phyloP scores from a whole-genome alignment of 2,797 vertebrate species.

The Sorex maritimensis region DNA sequence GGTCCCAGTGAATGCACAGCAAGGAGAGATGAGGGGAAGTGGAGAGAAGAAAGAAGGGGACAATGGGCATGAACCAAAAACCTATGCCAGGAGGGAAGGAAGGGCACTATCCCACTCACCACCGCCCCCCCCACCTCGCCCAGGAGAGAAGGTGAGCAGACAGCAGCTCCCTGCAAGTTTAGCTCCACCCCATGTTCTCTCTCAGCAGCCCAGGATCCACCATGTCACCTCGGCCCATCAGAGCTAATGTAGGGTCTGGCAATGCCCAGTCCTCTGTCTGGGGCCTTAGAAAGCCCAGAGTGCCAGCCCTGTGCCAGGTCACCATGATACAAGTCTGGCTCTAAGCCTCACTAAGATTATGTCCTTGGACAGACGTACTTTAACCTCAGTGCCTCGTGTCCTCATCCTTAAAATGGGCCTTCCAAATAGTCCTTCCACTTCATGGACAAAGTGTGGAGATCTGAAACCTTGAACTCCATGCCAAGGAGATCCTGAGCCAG shows the following conservation, averaged over 20 bases:
- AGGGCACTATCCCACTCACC: too few species aligned
- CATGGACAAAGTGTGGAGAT: background rate
- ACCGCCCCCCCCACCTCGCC: too few species aligned
- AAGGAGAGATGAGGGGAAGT: background rate
- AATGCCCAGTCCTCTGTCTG: background rate
- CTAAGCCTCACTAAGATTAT: background rate
- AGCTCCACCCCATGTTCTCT: background rate
- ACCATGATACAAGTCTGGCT: background rate
- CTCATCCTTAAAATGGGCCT: background rate
- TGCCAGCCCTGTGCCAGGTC: background rate
- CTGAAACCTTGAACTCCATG: background rate
- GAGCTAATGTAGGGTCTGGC: background rate
- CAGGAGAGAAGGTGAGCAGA: background rate
- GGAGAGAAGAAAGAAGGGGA: background rate
- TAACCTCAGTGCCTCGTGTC: background rate
- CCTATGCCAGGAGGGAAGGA: background rate
- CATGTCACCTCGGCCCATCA: accelerated
- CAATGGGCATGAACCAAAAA: accelerated
- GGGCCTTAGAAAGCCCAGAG: background rate
- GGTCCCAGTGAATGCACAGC: constrained; percentile 48
- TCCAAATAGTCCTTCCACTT: background rate
- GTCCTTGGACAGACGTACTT: background rate
- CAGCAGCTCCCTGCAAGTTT: accelerated
- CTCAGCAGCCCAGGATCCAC: background rate
- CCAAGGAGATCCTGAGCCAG: background rate